These are phyloP conservation scores for Pardosa pseudoannulata DNA, from an alignment of 2,888 invertebrate species.

Conservation along the genomic window DNA sequence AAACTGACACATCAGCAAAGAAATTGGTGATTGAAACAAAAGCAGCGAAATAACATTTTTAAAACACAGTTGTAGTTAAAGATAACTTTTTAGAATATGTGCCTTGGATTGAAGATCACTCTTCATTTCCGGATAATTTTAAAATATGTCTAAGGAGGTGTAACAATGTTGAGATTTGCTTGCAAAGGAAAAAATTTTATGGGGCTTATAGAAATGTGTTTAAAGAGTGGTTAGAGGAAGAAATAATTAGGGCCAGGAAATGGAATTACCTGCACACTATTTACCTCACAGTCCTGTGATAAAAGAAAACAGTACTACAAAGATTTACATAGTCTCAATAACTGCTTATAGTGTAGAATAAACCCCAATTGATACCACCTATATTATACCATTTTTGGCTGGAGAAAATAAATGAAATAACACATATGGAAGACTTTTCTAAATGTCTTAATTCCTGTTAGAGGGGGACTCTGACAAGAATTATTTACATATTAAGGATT, in stretches of 20 bases:
- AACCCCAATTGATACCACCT: not conserved
- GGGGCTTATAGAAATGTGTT: not conserved
- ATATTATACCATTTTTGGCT: constrained; percentile 3
- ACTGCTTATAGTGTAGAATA: not conserved
- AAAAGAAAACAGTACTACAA: not conserved
- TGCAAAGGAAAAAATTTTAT: not conserved
- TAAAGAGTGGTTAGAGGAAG: not conserved
- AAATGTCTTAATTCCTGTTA: not conserved
- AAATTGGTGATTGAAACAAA: not conserved
- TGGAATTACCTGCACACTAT: no score
- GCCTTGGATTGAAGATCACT: not conserved
- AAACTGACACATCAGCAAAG: not conserved
- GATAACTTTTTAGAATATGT: not conserved
- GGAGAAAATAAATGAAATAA: not conserved
- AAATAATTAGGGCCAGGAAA: no score
- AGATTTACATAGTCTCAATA: not conserved
- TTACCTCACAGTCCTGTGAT: not conserved
- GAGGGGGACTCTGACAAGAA: not conserved
- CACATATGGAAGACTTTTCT: not conserved
- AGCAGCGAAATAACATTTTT: constrained; percentile 11
- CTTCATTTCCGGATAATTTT: not conserved
- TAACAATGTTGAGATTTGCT: no score
- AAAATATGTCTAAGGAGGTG: not conserved
- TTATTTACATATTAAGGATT: not conserved
- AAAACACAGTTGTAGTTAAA: constrained; percentile 1